Percentiles rank a stretch among this genome's conserved stretches.
Conservation (phyloP, 2,888 invertebrate genomes). For the Troides aeacus region DNA sequence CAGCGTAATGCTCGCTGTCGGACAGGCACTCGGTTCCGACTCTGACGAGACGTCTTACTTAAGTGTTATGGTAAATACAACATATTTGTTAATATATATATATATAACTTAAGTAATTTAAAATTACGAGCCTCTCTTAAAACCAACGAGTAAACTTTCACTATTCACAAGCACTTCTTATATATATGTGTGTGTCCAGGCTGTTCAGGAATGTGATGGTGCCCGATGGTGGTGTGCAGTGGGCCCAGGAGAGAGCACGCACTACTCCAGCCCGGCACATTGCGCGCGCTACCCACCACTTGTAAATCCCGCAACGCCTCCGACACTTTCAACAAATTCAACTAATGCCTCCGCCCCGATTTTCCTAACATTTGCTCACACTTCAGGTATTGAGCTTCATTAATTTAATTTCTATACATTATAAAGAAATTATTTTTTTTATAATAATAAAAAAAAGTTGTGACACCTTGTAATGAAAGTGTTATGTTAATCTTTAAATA, state of each 20-base stretch:
- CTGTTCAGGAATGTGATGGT: constrained; percentile 64
- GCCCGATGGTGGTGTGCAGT: constrained; percentile 83
- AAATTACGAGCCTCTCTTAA: no score
- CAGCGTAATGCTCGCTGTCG: constrained; percentile 81
- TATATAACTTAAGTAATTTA: no score
- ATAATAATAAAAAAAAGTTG: no score
- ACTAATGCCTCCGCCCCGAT: constrained; percentile 34
- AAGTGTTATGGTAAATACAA: neutral
- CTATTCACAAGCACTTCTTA: neutral
- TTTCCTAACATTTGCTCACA: constrained; percentile 48
- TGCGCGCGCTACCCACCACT: constrained; percentile 81
- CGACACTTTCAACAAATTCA: neutral
- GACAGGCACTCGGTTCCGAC: constrained; percentile 70
- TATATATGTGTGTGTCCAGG: constrained; percentile 56
- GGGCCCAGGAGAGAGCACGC: constrained; percentile 73
- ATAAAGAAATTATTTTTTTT: neutral
- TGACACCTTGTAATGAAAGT: no score
- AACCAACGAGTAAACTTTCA: no score
- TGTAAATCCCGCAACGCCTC: constrained; percentile 26
- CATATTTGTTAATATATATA: no score
- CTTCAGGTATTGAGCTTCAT: neutral
- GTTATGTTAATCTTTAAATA: constrained; percentile 6
- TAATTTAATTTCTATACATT: neutral
- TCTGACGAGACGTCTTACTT: constrained; percentile 37
- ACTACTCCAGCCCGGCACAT: constrained; percentile 87